Conservation (phyloP, 2,113 vertebrate species). For the Pogona vitticeps region DNA sequence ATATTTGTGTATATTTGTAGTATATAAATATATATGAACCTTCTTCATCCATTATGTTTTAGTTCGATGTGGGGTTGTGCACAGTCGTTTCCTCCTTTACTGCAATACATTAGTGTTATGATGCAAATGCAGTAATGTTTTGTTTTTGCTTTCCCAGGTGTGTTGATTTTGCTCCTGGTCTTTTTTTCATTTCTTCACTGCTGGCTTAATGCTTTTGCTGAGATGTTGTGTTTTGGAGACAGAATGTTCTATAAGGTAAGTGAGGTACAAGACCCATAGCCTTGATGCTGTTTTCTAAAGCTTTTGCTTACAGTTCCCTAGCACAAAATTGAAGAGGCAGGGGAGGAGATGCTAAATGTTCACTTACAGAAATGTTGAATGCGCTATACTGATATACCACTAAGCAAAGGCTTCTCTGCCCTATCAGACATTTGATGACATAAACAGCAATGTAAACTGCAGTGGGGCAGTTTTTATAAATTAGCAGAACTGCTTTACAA, state of each 20-base stretch:
- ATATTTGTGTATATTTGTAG: background rate
- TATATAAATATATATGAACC: too few species aligned
- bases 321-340: background rate
- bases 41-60: too few species aligned
- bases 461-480: background rate
- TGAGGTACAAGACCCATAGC: background rate
- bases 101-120: background rate
- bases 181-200: slow-evolving; percentile 83
- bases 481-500: background rate
- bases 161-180: slow-evolving; percentile 77
- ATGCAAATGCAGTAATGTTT: background rate
- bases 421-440: background rate
- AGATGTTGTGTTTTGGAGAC: slow-evolving; percentile 86
- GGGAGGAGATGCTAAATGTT: background rate
- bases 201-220: slow-evolving; percentile 84
- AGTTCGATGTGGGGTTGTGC: too few species aligned
- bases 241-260: slow-evolving; percentile 88
- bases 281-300: background rate
- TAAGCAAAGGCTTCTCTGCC: too few species aligned
- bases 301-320: background rate
- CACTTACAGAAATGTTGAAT: background rate
- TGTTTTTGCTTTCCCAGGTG: slow-evolving; percentile 68
- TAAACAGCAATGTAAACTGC: background rate
- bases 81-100: too few species aligned
- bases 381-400: background rate